Conservation (phyloP, 1,140 invertebrate genomes). For the Coelopa frigida region DNA sequence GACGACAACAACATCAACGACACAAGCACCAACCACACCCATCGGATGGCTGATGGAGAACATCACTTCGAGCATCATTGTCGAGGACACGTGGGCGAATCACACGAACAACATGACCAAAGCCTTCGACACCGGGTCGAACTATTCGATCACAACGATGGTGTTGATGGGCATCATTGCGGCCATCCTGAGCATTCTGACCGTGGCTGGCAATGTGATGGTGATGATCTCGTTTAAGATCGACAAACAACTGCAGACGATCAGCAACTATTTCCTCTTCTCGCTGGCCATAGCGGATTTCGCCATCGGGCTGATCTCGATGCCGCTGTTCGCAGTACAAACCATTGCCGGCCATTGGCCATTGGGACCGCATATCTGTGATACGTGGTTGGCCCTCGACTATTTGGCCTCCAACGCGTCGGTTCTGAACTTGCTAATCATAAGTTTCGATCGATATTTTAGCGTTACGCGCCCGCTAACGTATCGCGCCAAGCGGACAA, state of each 20-base stretch:
- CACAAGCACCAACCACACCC: constrained; percentile 22
- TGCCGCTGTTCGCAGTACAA: constrained; percentile 85
- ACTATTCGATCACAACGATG: constrained; percentile 62
- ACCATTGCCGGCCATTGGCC: constrained; percentile 86
- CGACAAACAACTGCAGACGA: constrained; percentile 96
- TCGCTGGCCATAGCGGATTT: constrained; percentile 90
- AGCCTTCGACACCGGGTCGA: constrained; percentile 50
- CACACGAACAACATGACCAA: constrained; percentile 28
- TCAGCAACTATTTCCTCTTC: constrained; percentile 96
- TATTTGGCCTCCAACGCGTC: constrained; percentile 92
- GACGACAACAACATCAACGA: constrained; percentile 30
- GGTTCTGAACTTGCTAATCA: constrained; percentile 87
- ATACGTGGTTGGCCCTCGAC: constrained; percentile 90
- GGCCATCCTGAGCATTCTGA: constrained; percentile 68
- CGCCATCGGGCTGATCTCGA: constrained; percentile 84
- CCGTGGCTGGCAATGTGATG: constrained; percentile 89
- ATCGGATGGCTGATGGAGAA: too few species aligned
- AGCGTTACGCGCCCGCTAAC: constrained; percentile 89
- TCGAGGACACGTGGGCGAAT: too few species aligned
- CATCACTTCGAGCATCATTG: too few species aligned
- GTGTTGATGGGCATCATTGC: constrained; percentile 75
- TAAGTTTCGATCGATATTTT: constrained; percentile 93
- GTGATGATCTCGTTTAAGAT: constrained; percentile 94
- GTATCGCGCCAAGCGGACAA: constrained; percentile 92
- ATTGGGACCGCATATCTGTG: constrained; percentile 79